Percentiles rank a stretch among this genome's conserved stretches.
Conservation (phyloP, 92 coral and sea anemone species). For the Ricordea florida region DNA sequence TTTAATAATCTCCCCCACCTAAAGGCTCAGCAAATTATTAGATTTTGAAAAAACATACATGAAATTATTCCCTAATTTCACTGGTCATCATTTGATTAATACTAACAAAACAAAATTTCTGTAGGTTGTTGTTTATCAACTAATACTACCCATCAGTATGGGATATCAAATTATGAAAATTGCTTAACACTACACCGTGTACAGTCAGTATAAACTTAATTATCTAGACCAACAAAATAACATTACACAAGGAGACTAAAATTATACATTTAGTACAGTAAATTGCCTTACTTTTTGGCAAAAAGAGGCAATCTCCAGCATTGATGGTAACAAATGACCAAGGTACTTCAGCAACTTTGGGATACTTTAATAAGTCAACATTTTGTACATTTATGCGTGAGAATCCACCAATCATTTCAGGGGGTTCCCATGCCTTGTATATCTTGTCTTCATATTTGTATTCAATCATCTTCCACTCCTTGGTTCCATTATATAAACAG, state of each 20-base stretch:
- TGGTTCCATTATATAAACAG: constrained; percentile 92
- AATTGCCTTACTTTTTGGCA: constrained; percentile 84
- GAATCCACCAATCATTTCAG: constrained; percentile 82
- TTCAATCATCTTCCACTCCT: constrained; percentile 92
- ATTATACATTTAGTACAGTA: background rate
- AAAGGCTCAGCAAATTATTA: no score
- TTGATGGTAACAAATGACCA: constrained; percentile 83
- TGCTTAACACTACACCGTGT: no score
- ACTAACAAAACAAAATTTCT: no score
- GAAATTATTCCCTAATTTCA: no score
- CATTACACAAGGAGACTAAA: no score
- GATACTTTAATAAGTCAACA: constrained; percentile 80
- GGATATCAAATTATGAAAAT: no score
- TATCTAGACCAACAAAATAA: no score
- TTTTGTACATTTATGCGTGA: constrained; percentile 71
- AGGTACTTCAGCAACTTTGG: constrained; percentile 79
- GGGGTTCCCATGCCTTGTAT: constrained; percentile 97
- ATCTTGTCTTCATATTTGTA: constrained; percentile 89
- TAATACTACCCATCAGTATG: no score
- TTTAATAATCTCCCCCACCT: no score
- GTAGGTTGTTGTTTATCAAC: no score
- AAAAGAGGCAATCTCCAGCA: constrained; percentile 91
- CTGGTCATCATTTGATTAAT: no score
- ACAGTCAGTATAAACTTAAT: background rate
- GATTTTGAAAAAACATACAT: no score